These are phyloP conservation scores for Metellina segmentata DNA, from an alignment of 2,888 invertebrate species.

Conservation along the genomic window DNA sequence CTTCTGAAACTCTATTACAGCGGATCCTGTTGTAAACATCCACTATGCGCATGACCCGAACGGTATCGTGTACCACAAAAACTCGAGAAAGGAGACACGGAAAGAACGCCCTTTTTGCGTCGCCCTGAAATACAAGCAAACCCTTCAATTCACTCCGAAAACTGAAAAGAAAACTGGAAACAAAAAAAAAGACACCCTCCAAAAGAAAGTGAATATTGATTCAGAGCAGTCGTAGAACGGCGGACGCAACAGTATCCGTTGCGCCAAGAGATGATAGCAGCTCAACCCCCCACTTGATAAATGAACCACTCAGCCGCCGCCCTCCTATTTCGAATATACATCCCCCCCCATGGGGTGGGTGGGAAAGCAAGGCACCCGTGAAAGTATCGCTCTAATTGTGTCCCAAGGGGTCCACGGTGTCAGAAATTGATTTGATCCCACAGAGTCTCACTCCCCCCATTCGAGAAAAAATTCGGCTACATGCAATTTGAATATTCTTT, in stretches of 20 bases:
- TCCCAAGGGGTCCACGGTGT: conserved; percentile 54
- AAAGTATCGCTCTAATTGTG: conserved; percentile 66
- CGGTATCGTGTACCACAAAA: no score
- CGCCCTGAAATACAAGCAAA: background rate
- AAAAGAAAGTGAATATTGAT: conserved; percentile 34
- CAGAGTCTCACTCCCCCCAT: conserved; percentile 12
- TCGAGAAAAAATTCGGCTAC: background rate
- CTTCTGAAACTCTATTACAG: background rate
- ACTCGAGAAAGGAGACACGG: background rate
- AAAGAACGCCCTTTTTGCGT: conserved; percentile 1
- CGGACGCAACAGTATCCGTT: conserved; percentile 50
- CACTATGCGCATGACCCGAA: background rate
- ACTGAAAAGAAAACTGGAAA: background rate
- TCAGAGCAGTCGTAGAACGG: conserved; percentile 10
- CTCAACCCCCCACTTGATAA: conserved; percentile 62
- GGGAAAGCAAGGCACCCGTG: conserved; percentile 26
- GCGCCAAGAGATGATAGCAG: conserved; percentile 41
- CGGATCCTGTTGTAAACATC: background rate
- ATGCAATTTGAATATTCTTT: conserved; percentile 61
- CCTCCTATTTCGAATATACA: conserved; percentile 62
- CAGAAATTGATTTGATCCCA: conserved; percentile 70
- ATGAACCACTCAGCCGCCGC: conserved; percentile 58
- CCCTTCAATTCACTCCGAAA: background rate
- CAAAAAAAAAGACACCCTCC: background rate
- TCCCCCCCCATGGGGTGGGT: conserved; percentile 16